Base-by-base conservation (phyloP, 2,113 vertebrate species). In the Falcunculus frontatus region DNA sequence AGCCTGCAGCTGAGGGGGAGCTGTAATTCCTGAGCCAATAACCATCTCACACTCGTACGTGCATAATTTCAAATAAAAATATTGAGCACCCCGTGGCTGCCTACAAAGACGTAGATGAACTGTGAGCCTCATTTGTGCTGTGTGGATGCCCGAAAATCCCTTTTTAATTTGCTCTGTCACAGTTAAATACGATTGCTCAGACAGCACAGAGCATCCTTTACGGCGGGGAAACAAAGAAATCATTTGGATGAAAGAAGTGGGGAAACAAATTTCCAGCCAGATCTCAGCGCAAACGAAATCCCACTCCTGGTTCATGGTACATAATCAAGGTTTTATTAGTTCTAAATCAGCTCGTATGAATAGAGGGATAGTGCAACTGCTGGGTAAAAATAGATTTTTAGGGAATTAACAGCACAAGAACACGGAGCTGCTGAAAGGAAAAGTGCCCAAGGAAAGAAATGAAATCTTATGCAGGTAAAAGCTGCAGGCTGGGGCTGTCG, bases 91-190 rank as follows among this genome's bases (percentile, higher is more conserved):
- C 67, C 3, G 7, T 81, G 75, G 87, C 92, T 82, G 85, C 90
- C 82, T 44, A 7, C 87, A 39, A 90, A 88, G 82, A 44, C 9
- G 22, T 10, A 7, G 91, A 33, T 81, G 86, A 92, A 80, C 75
- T 11, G 41, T 32, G 90, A 83, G 73, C 86, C 74, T 88, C 72
- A 20, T 84, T 81, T 63, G 63, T 70, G 89, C 47, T 25, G 53
- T n/a, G 56, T 11, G 68, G 57, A 60, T 41, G 62, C 63, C 78
- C 35, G 14, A 94, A 93, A 94, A 88, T 74, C 83, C 90, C 79
- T 85, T 76, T 83, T 85, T 93, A 90, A 96, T 95, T 92, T 86
- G 76, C 85, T 92, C 85, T 74, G 86, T 55, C 90, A n/a, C 67
- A 16, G 75, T 86, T 94, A 91, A 94, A 88, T 83, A 57, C 69